These are phyloP conservation scores for Teleogryllus oceanicus DNA, from an alignment of 2,888 invertebrate genomes.

Conservation along the genomic window DNA sequence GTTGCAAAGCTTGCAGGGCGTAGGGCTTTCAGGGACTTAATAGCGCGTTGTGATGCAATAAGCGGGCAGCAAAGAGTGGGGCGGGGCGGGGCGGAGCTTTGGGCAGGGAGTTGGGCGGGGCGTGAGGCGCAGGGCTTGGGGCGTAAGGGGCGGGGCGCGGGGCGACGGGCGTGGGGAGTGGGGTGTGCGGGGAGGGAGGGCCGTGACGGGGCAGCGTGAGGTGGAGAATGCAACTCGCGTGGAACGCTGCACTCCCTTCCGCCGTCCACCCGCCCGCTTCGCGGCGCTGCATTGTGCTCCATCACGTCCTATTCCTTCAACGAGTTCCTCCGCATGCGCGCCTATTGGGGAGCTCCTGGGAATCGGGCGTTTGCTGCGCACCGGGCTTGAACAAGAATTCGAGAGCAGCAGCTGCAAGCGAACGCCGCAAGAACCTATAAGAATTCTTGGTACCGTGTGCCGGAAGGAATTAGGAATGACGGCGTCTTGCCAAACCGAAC, in stretches of 20 bases:
- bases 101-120: too few relatives aligned
- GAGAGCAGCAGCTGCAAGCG: too few relatives aligned
- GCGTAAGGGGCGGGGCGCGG: neutral
- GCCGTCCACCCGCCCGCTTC: too few relatives aligned
- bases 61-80: too few relatives aligned
- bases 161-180: neutral
- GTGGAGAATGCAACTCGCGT: neutral
- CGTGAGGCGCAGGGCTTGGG: neutral
- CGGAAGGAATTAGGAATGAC: too few relatives aligned
- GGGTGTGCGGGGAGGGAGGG: neutral
- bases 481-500: too few relatives aligned
- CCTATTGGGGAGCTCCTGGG: neutral
- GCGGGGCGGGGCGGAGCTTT: neutral
- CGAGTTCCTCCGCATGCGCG: neutral
- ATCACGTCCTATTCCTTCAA: constrained; percentile 9
- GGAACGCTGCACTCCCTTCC: neutral
- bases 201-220: neutral
- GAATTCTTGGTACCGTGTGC: too few relatives aligned
- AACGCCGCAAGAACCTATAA: too few relatives aligned
- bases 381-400: too few relatives aligned
- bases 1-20: too few relatives aligned
- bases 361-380: neutral
- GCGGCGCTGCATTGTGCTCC: neutral
- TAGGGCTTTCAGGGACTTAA: too few relatives aligned
- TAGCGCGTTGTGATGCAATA: too few relatives aligned